Conservation (phyloP, 1,140 invertebrate species). For the Papilio glaucus region DNA sequence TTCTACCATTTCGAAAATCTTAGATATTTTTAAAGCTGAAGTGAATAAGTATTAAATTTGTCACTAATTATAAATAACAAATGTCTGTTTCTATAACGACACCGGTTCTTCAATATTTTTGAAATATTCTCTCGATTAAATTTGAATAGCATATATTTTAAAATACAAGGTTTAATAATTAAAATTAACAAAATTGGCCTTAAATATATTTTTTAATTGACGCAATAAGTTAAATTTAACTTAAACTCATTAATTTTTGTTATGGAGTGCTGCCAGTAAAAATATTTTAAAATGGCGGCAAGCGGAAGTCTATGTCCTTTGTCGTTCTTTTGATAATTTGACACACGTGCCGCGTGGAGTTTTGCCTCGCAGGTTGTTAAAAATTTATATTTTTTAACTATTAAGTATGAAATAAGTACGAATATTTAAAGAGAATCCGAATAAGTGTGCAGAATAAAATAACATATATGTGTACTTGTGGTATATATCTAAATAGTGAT, state of each 20-base stretch:
- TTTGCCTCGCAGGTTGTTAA: slow-evolving; percentile 79
- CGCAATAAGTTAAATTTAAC: neutral
- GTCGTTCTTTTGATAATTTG: slow-evolving; percentile 81
- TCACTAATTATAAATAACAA: slow-evolving; percentile 13
- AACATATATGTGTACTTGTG: slow-evolving; percentile 48
- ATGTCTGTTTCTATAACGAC: slow-evolving; percentile 29
- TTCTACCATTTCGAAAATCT: slow-evolving; percentile 60
- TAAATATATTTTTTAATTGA: neutral
- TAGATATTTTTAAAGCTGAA: neutral
- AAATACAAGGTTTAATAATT: neutral
- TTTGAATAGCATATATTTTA: neutral
- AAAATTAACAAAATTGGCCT: neutral
- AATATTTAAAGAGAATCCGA: slow-evolving; percentile 44
- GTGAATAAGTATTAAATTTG: neutral
- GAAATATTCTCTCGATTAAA: neutral
- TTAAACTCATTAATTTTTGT: neutral
- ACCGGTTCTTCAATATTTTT: neutral
- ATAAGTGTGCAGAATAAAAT: slow-evolving; percentile 51
- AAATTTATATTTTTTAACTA: slow-evolving; percentile 60
- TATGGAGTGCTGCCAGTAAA: slow-evolving; percentile 52
- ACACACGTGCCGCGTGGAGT: slow-evolving; percentile 84
- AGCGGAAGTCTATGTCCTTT: slow-evolving; percentile 72
- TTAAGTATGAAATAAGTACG: slow-evolving; percentile 48
- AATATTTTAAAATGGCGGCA: slow-evolving; percentile 59
- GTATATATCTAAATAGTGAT: slow-evolving; percentile 48